A percentile compares a stretch with the other conserved stretches of the same genome.
Evolutionary conservation across 2,113 vertebrate genomes (phyloP).

Genomic region (Cervus canadensis): DNA sequence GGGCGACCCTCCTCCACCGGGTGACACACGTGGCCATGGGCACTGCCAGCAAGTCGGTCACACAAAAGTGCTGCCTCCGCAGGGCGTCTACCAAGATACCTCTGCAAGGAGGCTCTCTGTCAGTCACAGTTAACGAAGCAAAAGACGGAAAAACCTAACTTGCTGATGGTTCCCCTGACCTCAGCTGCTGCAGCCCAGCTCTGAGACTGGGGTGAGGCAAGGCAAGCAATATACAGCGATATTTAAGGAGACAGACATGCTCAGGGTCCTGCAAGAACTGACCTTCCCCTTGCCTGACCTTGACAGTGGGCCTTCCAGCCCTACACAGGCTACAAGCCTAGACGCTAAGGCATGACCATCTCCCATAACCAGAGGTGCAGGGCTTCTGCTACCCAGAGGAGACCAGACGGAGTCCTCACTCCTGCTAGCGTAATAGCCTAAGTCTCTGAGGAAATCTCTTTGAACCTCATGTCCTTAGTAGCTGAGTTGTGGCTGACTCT

Average conservation of each 20-base stretch:
- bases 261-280: not conserved
- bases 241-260: not conserved
- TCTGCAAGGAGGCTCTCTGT: not conserved
- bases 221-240: accelerated
- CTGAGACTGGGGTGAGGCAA: not conserved
- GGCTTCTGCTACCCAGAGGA: not conserved
- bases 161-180: not conserved
- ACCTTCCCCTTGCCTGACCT: not conserved
- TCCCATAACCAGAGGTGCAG: not conserved
- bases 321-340: not conserved
- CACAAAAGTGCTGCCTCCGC: not conserved
- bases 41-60: not conserved
- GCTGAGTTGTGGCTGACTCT: not conserved
- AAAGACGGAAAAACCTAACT: not conserved
- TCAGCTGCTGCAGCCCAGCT: not conserved
- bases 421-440: not conserved
- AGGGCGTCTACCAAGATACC: not conserved
- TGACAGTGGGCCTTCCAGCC: not conserved
- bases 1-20: conserved; percentile 18
- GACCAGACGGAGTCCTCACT: not conserved
- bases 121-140: not conserved
- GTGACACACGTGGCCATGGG: not conserved
- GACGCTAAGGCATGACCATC: not conserved
- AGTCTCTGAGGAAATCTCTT: not conserved
- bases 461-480: not conserved